Conservation (phyloP, 1,140 invertebrate genomes). For the Anastrepha ludens region DNA sequence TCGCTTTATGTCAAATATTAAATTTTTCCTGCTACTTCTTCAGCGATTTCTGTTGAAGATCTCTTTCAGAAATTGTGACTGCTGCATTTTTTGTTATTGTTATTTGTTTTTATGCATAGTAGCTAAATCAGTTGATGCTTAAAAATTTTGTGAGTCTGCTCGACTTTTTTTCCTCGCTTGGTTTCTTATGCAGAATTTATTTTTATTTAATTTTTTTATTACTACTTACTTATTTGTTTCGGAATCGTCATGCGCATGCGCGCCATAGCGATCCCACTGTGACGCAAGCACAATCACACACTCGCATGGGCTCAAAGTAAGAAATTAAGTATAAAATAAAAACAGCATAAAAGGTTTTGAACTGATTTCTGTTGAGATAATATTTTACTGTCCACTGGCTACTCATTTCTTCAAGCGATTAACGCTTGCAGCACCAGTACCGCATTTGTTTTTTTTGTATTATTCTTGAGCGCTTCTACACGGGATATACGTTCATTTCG, state of each 20-base stretch:
- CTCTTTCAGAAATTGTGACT: conserved; percentile 37
- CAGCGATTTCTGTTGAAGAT: conserved; percentile 45
- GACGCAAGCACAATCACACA: background rate
- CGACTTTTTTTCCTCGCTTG: background rate
- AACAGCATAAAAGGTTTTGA: background rate
- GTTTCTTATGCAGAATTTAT: conserved; percentile 28
- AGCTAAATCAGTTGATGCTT: conserved; percentile 11
- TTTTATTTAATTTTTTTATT: conserved; percentile 25
- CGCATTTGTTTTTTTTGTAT: background rate
- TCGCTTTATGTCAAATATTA: conserved; percentile 50
- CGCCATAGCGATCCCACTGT: conserved; percentile 1
- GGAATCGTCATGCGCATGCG: conserved; percentile 23
- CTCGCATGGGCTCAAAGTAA: background rate
- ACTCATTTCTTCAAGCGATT: conserved; percentile 29
- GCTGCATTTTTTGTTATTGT: background rate
- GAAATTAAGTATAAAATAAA: conserved; percentile 22
- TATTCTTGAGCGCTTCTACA: background rate
- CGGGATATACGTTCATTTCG: background rate
- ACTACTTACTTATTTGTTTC: conserved; percentile 14
- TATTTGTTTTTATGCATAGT: too few relatives aligned
- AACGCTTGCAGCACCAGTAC: background rate
- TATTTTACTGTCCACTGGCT: conserved; percentile 50
- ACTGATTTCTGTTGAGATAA: conserved; percentile 46
- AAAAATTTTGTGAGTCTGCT: background rate
- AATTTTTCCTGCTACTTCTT: conserved; percentile 46